These are phyloP conservation scores for Zingel zingel DNA, from an alignment of 2,113 vertebrate genomes.

Conservation along the genomic window DNA sequence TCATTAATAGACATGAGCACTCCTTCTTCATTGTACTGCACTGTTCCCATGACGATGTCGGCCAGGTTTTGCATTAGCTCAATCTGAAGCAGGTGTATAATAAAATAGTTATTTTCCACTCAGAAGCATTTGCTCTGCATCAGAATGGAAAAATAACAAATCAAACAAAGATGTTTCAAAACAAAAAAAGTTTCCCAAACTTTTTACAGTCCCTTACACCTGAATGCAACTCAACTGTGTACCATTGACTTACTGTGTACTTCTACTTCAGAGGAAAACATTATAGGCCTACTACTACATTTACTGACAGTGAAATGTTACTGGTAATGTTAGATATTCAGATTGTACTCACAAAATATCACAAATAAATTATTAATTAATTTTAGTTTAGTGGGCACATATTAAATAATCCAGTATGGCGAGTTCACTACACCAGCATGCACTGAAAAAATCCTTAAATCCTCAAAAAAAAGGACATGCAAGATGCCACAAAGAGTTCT, in stretches of 20 bases:
- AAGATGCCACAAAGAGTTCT: not conserved
- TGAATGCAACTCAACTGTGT: no score
- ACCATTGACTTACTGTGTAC: no score
- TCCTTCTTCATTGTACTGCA: slow-evolving; percentile 88
- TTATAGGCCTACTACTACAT: no score
- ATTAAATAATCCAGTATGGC: not conserved
- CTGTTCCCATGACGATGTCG: slow-evolving; percentile 84
- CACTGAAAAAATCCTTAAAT: not conserved
- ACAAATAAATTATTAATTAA: no score
- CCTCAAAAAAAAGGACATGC: not conserved
- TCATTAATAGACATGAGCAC: slow-evolving; percentile 71
- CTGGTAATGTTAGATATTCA: no score
- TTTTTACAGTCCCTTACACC: no score
- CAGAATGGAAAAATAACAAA: not conserved
- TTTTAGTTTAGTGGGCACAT: not conserved
- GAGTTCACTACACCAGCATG: not conserved
- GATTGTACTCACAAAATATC: no score
- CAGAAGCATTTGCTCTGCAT: not conserved
- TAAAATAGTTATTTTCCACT: not conserved
- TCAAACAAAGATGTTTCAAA: not conserved
- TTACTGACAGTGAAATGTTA: no score
- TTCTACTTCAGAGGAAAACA: no score
- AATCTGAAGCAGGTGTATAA: not conserved
- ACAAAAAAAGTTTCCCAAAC: no score
- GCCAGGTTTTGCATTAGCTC: slow-evolving; percentile 85